Percentiles rank a stretch among this genome's conserved stretches.
phyloP scores from a whole-genome alignment of 1,140 invertebrate species.

The Colletes latitarsis region DNA sequence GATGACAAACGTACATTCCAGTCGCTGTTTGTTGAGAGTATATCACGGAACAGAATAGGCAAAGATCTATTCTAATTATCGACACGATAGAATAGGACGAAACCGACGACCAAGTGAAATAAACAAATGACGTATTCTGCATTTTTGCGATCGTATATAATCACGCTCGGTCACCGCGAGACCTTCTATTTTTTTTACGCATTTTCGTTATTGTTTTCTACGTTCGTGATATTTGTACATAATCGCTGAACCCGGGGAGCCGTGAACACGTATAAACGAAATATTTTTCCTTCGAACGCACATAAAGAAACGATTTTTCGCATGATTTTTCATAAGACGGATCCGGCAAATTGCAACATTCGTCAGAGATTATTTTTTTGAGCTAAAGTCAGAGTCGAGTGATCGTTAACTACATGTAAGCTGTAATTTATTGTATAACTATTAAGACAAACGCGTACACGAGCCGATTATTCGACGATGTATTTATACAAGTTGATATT shows the following conservation, averaged over 20 bases:
- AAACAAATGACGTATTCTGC: neutral
- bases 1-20: constrained; percentile 27
- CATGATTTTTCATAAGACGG: neutral
- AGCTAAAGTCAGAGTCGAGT: constrained; percentile 6
- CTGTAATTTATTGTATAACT: constrained; percentile 30
- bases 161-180: neutral
- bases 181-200: neutral
- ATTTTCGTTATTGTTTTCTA: constrained; percentile 30
- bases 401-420: constrained; percentile 36
- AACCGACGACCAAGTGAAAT: constrained; percentile 19
- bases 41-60: neutral
- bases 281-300: constrained; percentile 26
- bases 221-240: constrained; percentile 34
- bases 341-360: neutral
- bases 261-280: neutral
- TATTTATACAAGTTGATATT: constrained; percentile 28
- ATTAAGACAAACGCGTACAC: constrained; percentile 10
- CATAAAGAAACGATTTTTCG: neutral
- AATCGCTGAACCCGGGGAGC: neutral
- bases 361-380: constrained; percentile 7
- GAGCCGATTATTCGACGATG: constrained; percentile 24
- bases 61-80: constrained; percentile 3
- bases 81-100: constrained; percentile 1
- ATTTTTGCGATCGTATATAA: constrained; percentile 10
- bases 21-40: constrained; percentile 1